Conservation (phyloP, 23 tunicate species). For the Trididemnum nubilum region DNA sequence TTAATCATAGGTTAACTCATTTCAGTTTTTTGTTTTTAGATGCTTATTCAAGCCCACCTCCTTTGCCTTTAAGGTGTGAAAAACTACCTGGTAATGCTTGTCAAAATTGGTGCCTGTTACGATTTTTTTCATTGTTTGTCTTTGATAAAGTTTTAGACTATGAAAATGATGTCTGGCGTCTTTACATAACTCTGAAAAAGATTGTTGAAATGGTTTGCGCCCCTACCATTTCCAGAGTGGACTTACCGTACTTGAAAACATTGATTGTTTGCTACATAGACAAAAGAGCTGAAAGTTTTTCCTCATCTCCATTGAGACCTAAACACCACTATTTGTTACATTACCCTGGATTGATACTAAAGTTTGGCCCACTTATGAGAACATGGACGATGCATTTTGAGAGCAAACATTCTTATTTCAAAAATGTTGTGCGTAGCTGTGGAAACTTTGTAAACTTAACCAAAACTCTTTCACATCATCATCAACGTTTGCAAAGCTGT, state of each 20-base stretch:
- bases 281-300: conserved; percentile 13
- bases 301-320: conserved; percentile 36
- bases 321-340: conserved; percentile 62
- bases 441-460: conserved; percentile 51
- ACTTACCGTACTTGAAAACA: conserved; percentile 13
- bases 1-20: not conserved
- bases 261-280: conserved; percentile 5
- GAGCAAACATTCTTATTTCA: conserved; percentile 59
- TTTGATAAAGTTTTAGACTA: conserved; percentile 2
- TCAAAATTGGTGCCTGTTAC: conserved; percentile 57
- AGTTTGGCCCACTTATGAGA: conserved; percentile 55
- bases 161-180: conserved; percentile 5
- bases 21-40: not conserved
- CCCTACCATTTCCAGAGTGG: conserved; percentile 3
- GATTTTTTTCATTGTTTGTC: conserved; percentile 50
- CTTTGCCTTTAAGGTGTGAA: not conserved
- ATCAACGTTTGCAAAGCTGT: conserved; percentile 38
- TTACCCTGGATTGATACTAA: conserved; percentile 36
- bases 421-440: conserved; percentile 7
- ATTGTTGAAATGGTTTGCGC: conserved; percentile 37
- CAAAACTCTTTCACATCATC: conserved; percentile 36
- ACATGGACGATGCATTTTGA: conserved; percentile 61
- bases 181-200: conserved; percentile 6
- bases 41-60: not conserved
- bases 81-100: conserved; percentile 47